phyloP scores from a whole-genome alignment of 1,140 invertebrate species.

The Cyclargus thomasi region DNA sequence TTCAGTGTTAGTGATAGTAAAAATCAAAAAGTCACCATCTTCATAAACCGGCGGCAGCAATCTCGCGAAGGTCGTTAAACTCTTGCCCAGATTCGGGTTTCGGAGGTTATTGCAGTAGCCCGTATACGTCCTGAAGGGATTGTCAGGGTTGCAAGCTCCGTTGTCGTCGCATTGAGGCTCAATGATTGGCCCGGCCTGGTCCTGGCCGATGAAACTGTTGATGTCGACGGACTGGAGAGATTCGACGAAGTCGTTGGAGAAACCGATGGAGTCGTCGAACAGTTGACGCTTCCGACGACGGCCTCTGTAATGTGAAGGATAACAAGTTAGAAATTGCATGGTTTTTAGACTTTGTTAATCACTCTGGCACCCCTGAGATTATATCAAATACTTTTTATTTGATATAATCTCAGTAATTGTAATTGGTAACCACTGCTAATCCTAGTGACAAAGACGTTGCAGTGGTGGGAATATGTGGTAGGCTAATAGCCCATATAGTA shows the following conservation, averaged over 20 bases:
- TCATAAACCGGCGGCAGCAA: slow-evolving; percentile 91
- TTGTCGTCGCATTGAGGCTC: slow-evolving; percentile 80
- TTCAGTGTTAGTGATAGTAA: too few relatives aligned
- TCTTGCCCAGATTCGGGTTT: slow-evolving; percentile 89
- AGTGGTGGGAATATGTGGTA: too few relatives aligned
- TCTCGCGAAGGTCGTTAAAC: slow-evolving; percentile 89
- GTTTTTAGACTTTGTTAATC: too few relatives aligned
- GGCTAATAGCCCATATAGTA: too few relatives aligned
- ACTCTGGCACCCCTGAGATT: too few relatives aligned
- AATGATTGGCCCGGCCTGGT: slow-evolving; percentile 65
- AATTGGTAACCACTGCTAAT: too few relatives aligned
- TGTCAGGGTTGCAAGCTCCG: slow-evolving; percentile 84
- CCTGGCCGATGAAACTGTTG: slow-evolving; percentile 75
- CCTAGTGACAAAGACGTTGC: too few relatives aligned
- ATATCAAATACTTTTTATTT: too few relatives aligned
- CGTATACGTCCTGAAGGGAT: slow-evolving; percentile 87
- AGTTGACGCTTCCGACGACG: slow-evolving; percentile 81
- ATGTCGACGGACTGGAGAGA: slow-evolving; percentile 85
- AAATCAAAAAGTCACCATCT: slow-evolving; percentile 85
- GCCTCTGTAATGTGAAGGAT: slow-evolving; percentile 19
- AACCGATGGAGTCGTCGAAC: slow-evolving; percentile 82
- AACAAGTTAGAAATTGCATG: too few relatives aligned
- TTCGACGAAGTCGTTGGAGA: slow-evolving; percentile 81
- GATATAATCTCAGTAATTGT: too few relatives aligned
- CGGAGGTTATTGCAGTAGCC: slow-evolving; percentile 95